phyloP scores from a whole-genome alignment of 1,140 invertebrate genomes.

The Drosophila rufa region DNA sequence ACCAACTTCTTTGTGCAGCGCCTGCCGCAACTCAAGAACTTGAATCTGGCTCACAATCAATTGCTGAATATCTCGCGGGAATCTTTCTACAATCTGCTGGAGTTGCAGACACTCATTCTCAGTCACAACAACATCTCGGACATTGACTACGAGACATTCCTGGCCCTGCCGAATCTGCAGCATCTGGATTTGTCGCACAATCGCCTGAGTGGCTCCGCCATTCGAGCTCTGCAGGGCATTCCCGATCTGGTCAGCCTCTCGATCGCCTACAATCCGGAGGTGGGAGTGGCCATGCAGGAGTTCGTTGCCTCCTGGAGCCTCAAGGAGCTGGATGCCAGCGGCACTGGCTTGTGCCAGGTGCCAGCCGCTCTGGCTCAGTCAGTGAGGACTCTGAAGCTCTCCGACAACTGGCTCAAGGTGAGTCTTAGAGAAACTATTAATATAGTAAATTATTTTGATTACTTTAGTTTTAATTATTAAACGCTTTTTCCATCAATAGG shows the following conservation, averaged over 20 bases:
- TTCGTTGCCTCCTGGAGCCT: constrained; percentile 85
- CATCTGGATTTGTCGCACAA: constrained; percentile 94
- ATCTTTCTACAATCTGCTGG: constrained; percentile 80
- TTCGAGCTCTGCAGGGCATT: constrained; percentile 90
- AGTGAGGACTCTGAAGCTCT: constrained; percentile 91
- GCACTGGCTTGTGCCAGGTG: constrained; percentile 91
- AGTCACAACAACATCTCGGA: constrained; percentile 86
- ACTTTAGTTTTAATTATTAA: neutral
- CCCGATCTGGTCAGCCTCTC: constrained; percentile 91
- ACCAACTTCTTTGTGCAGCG: constrained; percentile 68
- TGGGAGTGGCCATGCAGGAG: constrained; percentile 85
- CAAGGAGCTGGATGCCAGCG: constrained; percentile 88
- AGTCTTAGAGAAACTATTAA: constrained; percentile 19
- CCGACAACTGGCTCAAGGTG: constrained; percentile 88
- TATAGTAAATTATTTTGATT: too few species aligned
- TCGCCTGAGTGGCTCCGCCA: constrained; percentile 89
- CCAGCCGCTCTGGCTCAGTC: constrained; percentile 94
- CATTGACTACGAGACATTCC: constrained; percentile 86
- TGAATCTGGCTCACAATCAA: constrained; percentile 88
- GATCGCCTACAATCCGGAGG: constrained; percentile 90
- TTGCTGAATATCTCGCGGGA: constrained; percentile 79
- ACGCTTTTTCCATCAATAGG: too few species aligned
- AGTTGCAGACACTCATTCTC: constrained; percentile 86
- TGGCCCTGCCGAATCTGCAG: constrained; percentile 89
- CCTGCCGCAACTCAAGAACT: constrained; percentile 85